phyloP scores from a whole-genome alignment of 30 jellyfish, hydroid and myxozoan genomes.

The Chrysaora quinquecirrha region DNA sequence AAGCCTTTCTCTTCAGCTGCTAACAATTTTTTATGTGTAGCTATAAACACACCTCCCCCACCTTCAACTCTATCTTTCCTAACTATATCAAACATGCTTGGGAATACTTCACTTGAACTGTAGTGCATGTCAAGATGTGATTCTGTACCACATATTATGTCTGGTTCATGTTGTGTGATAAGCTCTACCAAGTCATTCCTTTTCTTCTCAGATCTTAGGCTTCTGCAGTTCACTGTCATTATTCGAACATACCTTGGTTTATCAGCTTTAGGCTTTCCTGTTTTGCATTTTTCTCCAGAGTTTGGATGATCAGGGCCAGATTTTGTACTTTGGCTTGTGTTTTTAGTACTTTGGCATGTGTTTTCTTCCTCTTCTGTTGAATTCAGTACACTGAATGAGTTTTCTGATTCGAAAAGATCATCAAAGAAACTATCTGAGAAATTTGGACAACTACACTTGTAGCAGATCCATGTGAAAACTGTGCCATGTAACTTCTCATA shows the following conservation, averaged over 20 bases:
- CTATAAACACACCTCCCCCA: slow-evolving; percentile 28
- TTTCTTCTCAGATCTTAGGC: not conserved
- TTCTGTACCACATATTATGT: slow-evolving; percentile 35
- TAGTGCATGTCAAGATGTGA: slow-evolving; percentile 36
- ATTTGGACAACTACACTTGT: slow-evolving; percentile 21
- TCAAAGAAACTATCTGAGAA: slow-evolving; percentile 17
- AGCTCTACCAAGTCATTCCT: slow-evolving; percentile 10
- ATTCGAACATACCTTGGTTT: slow-evolving; percentile 14
- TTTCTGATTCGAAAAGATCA: slow-evolving; percentile 12
- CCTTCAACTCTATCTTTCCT: slow-evolving; percentile 33
- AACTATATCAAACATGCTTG: slow-evolving; percentile 22
- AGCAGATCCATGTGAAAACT: slow-evolving; percentile 13
- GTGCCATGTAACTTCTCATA: slow-evolving; percentile 2
- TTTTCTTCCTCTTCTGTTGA: slow-evolving; percentile 1
- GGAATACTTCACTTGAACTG: slow-evolving; percentile 23
- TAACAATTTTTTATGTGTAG: slow-evolving; percentile 20
- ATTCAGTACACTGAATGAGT: slow-evolving; percentile 16
- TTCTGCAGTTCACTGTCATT: not conserved
- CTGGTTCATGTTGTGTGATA: slow-evolving; percentile 25
- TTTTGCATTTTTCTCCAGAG: slow-evolving; percentile 2
- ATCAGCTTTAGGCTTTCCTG: slow-evolving; percentile 10
- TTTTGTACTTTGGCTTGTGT: slow-evolving; percentile 7
- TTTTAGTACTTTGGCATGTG: slow-evolving; percentile 9
- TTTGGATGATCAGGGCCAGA: slow-evolving; percentile 5
- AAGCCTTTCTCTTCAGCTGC: slow-evolving; percentile 26